Evolutionary conservation across 1,140 invertebrate species (phyloP).

Genomic region (Apis dorsata): DNA sequence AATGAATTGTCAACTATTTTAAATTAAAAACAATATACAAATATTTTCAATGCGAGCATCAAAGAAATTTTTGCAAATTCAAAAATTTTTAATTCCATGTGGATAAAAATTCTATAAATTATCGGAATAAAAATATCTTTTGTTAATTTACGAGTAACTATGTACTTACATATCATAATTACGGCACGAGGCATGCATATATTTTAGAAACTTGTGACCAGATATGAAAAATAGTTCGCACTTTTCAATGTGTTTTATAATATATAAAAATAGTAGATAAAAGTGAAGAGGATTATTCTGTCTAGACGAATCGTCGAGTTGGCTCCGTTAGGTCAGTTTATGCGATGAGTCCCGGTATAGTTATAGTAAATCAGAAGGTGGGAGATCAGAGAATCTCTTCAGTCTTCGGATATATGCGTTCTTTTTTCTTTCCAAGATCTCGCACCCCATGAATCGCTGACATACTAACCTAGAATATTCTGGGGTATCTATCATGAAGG

Average conservation of each 20-base stretch:
- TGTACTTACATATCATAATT: not conserved
- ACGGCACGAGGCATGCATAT: not conserved
- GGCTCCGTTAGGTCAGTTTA: conserved; percentile 57
- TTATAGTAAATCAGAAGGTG: not conserved
- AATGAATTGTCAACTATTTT: too few relatives aligned
- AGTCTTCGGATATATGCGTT: not conserved
- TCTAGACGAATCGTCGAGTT: conserved; percentile 57
- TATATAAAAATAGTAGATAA: conserved; percentile 51
- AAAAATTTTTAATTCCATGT: conserved; percentile 22
- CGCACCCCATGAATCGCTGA: conserved; percentile 44
- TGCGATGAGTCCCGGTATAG: conserved; percentile 33
- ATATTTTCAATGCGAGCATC: not conserved
- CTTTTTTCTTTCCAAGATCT: conserved; percentile 14
- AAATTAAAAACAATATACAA: too few relatives aligned
- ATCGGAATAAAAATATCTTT: not conserved
- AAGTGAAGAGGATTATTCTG: conserved; percentile 71
- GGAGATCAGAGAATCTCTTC: conserved; percentile 25
- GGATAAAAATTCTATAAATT: conserved; percentile 13
- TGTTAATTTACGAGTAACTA: not conserved
- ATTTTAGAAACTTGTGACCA: not conserved
- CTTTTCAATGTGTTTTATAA: conserved; percentile 65
- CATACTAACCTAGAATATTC: conserved; percentile 60
- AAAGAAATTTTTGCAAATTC: conserved; percentile 16
- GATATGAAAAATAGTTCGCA: conserved; percentile 45
- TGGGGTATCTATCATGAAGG: conserved; percentile 9